phyloP scores from a whole-genome alignment of 1,140 invertebrate species.

The Drosophila sp. region DNA sequence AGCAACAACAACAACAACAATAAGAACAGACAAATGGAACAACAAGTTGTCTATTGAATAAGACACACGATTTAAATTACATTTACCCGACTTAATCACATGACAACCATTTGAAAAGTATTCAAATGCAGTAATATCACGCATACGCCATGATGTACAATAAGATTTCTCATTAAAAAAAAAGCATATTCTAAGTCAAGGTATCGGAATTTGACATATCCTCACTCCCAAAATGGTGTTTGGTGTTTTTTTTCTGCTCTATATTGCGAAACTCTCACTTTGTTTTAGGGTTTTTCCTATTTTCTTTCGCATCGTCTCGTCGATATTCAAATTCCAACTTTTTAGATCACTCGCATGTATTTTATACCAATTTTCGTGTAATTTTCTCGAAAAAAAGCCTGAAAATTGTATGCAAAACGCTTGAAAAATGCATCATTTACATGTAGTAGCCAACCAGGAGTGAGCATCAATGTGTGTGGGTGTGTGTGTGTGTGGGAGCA shows the following conservation, averaged over 20 bases:
- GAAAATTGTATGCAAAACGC: slow-evolving; percentile 61
- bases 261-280: too few species aligned
- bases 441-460: slow-evolving; percentile 31
- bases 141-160: too few species aligned
- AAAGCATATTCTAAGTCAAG: too few species aligned
- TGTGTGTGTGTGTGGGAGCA: neutral
- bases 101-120: too few species aligned
- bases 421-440: slow-evolving; percentile 56
- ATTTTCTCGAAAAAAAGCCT: neutral
- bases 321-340: slow-evolving; percentile 12
- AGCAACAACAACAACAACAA: slow-evolving; percentile 8
- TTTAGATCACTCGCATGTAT: neutral
- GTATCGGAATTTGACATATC: too few species aligned
- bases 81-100: too few species aligned
- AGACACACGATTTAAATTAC: slow-evolving; percentile 1
- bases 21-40: slow-evolving; percentile 11
- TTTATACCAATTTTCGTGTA: slow-evolving; percentile 3
- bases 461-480: neutral
- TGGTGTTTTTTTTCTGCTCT: too few species aligned
- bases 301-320: neutral
- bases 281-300: neutral
- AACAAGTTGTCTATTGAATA: slow-evolving; percentile 49
- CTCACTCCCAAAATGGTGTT: too few species aligned
- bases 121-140: too few species aligned
- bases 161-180: too few species aligned